phyloP scores from a whole-genome alignment of 2,113 vertebrate genomes.

The Periophthalmus modestus region DNA sequence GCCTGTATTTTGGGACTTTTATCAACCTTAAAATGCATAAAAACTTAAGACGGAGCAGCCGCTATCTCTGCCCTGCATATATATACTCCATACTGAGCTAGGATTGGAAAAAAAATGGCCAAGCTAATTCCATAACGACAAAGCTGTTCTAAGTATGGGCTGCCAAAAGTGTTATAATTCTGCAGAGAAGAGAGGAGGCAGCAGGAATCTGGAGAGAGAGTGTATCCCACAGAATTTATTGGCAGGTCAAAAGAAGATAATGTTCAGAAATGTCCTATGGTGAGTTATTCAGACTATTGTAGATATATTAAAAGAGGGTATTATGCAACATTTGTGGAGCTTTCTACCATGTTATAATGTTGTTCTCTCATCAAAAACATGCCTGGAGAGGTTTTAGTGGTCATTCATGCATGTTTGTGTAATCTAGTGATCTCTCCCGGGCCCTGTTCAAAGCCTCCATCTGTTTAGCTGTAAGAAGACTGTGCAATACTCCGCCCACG shows the following conservation, averaged over 20 bases:
- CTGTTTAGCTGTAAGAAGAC: too few relatives aligned
- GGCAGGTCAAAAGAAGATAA: background rate
- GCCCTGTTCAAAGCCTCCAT: too few relatives aligned
- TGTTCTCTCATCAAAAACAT: too few relatives aligned
- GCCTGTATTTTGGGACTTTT: conserved; percentile 8
- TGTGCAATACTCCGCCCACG: too few relatives aligned
- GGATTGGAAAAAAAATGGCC: conserved; percentile 24
- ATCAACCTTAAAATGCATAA: conserved; percentile 34
- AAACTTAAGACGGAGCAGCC: conserved; percentile 26
- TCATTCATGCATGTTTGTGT: too few relatives aligned
- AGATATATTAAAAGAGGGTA: too few relatives aligned
- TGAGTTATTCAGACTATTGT: too few relatives aligned
- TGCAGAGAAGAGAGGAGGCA: conserved; percentile 45
- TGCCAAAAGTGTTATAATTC: conserved; percentile 61
- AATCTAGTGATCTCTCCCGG: too few relatives aligned
- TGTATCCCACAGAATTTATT: conserved; percentile 37
- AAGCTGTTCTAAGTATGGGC: conserved; percentile 54
- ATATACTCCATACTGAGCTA: conserved; percentile 35
- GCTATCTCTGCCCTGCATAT: conserved; percentile 36
- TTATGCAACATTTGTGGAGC: too few relatives aligned
- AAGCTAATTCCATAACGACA: conserved; percentile 55
- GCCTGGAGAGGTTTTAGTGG: too few relatives aligned
- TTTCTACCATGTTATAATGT: too few relatives aligned
- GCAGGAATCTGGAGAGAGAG: conserved; percentile 55
- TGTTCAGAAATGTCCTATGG: background rate